phyloP scores from a whole-genome alignment of 64 coral and sea anemone genomes.

The Dendronephthya gigantea region DNA sequence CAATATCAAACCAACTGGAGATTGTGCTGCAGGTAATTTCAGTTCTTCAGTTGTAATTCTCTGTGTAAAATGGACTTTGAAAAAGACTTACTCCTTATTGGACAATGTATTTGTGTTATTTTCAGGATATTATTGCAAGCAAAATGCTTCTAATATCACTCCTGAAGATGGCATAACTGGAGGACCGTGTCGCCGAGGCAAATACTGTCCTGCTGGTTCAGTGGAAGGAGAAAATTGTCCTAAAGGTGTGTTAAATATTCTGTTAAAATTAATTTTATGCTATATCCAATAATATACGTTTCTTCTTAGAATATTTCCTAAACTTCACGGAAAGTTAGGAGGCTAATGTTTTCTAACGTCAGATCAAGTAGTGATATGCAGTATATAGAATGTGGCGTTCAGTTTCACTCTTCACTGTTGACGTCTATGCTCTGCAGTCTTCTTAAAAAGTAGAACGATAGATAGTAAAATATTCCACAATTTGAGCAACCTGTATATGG shows the following conservation, averaged over 20 bases:
- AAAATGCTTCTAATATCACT: conserved; percentile 58
- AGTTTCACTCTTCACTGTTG: too few species aligned
- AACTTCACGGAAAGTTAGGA: too few species aligned
- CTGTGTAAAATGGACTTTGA: not conserved
- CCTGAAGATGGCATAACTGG: conserved; percentile 66
- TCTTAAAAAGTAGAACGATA: too few species aligned
- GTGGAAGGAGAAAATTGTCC: conserved; percentile 60
- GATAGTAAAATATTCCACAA: too few species aligned
- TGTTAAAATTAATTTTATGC: too few species aligned
- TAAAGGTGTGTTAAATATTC: conserved; percentile 36
- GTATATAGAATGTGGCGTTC: too few species aligned
- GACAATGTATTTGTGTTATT: not conserved
- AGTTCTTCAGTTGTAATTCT: too few species aligned
- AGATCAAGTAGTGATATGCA: too few species aligned
- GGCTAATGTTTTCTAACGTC: too few species aligned
- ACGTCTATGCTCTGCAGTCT: too few species aligned
- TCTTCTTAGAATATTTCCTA: not conserved
- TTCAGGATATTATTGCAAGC: conserved; percentile 58
- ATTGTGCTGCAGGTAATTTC: conserved; percentile 66
- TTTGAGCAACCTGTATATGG: too few species aligned
- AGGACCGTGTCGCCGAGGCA: conserved; percentile 44
- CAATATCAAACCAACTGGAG: conserved; percentile 46
- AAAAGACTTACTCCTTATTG: not conserved
- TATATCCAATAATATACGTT: too few species aligned
- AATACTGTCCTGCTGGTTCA: conserved; percentile 75